Evolutionary conservation across 2,888 invertebrate genomes (phyloP).

Genomic region (Synanthedon vespiformis): DNA sequence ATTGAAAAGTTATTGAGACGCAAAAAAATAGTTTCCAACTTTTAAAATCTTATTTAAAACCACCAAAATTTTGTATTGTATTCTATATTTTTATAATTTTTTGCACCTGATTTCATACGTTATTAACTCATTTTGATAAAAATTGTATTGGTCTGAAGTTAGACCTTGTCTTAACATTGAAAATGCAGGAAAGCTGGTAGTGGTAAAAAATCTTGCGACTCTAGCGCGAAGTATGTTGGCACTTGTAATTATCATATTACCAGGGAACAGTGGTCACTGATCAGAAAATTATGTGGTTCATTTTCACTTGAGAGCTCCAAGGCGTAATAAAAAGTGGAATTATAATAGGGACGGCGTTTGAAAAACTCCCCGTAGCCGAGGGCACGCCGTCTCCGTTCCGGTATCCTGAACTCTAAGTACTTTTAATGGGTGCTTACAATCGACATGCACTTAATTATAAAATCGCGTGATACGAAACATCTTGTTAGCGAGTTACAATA

Average conservation of each 20-base stretch:
- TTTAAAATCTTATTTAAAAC: too few species aligned
- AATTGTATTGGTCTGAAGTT: too few species aligned
- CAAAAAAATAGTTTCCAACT: too few species aligned
- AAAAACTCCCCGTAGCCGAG: neutral
- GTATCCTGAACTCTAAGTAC: slow-evolving; percentile 13
- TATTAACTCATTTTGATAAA: too few species aligned
- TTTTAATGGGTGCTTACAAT: slow-evolving; percentile 5
- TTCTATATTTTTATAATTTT: too few species aligned
- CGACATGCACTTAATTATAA: slow-evolving; percentile 1
- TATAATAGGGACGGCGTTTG: slow-evolving; percentile 2
- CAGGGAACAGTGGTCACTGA: slow-evolving; percentile 62
- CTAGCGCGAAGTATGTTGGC: too few species aligned
- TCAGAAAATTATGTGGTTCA: slow-evolving; percentile 63
- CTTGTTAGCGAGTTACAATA: neutral
- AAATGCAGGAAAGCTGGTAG: too few species aligned
- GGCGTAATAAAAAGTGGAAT: slow-evolving; percentile 28
- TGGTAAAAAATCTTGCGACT: too few species aligned
- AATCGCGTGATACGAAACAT: slow-evolving; percentile 14
- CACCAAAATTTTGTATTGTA: too few species aligned
- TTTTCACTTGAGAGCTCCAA: slow-evolving; percentile 54
- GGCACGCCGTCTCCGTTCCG: slow-evolving; percentile 17
- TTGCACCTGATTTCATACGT: too few species aligned
- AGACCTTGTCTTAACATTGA: too few species aligned
- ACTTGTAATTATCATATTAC: slow-evolving; percentile 62
- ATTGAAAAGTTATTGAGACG: too few species aligned